Evolutionary conservation across 2,797 vertebrate genomes (phyloP), one percentile per base, ranked within the genome.

Genomic region (Gymnothorax javanicus): DNA sequence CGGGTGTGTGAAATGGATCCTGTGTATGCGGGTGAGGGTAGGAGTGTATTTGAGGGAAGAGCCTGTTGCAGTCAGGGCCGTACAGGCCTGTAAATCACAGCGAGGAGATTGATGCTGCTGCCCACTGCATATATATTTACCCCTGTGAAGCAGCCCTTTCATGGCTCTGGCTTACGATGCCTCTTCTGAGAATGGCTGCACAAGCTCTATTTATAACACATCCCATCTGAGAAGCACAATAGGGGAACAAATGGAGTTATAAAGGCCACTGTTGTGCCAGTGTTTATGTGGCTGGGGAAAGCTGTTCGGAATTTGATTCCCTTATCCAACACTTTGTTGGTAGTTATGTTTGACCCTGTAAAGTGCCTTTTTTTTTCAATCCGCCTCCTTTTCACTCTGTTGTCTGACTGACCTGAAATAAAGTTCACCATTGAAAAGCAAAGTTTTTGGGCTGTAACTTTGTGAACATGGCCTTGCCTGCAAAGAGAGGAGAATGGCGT

Each of bases 131-230:
- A 93, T 94, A 93, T 90, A 91, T 93, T 91, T 94, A 81, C 67
- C 86, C 89, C 89, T 81, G 94, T 93, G 94, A 95, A 94, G 93
- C 84, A 0, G 86, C 90, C 94, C 92, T 95, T 95, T 95, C 95
- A 96, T 84, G n/a, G 88, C 84, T 50, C 73, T 7, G 84, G 88
- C 91, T 95, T 95, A 96, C 95, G 94, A 91, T 93, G 87, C 88
- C 89, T 90, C 89, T 91, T 87, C 89, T 91, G 88, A 89, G 91
- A 91, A 92, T 92, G 93, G 93, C 94, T 91, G 90, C 91, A 87
- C 87, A 92, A 89, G 89, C 91, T 92, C 94, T 92, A 94, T 96
- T 96, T 95, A 95, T 88, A 85, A 94, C 92, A 88, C 92, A 90
- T 93, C 93, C 33, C 33, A 43, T 93, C 92, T 93, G 86, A 91